phyloP scores from a whole-genome alignment of 2,888 invertebrate species.

The Exephanes ischioxanthus region DNA sequence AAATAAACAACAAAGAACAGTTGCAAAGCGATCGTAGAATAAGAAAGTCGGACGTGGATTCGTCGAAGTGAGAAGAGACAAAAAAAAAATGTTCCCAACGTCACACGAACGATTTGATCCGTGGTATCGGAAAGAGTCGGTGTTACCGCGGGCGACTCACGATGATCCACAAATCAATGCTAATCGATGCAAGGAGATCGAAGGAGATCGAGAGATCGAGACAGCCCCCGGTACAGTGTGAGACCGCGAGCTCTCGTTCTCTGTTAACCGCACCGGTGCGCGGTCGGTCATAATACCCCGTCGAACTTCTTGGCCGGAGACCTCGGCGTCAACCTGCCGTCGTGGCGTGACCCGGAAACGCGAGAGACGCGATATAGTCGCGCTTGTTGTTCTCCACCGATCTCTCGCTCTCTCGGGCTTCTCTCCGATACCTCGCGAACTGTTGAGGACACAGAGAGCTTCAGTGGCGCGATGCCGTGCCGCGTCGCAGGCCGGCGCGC shows the following conservation, averaged over 20 bases:
- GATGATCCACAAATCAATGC: conserved; percentile 80
- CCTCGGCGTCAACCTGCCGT: conserved; percentile 80
- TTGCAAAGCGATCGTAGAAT: background rate
- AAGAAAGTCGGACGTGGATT: conserved; percentile 15
- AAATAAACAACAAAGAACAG: background rate
- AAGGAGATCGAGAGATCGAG: conserved; percentile 70
- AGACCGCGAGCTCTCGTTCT: conserved; percentile 26
- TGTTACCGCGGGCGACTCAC: conserved; percentile 74
- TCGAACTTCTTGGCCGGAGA: conserved; percentile 36
- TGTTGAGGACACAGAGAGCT: conserved; percentile 61
- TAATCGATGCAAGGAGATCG: conserved; percentile 79
- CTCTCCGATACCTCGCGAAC: conserved; percentile 28
- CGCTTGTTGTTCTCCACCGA: conserved; percentile 34
- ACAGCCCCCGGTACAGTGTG: conserved; percentile 71
- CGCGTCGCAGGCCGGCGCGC: conserved; percentile 71
- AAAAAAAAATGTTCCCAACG: conserved; percentile 21
- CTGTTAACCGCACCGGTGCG: background rate
- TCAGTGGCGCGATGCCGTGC: conserved; percentile 60
- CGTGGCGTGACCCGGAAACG: conserved; percentile 81
- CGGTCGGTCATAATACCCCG: conserved; percentile 44
- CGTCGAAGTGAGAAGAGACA: background rate
- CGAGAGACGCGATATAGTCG: conserved; percentile 59
- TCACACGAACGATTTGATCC: conserved; percentile 55
- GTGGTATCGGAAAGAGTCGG: conserved; percentile 60
- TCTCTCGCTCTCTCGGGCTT: conserved; percentile 38